Evolutionary conservation across 2,113 vertebrate species (phyloP).

Genomic region (Heteronetta atricapilla): DNA sequence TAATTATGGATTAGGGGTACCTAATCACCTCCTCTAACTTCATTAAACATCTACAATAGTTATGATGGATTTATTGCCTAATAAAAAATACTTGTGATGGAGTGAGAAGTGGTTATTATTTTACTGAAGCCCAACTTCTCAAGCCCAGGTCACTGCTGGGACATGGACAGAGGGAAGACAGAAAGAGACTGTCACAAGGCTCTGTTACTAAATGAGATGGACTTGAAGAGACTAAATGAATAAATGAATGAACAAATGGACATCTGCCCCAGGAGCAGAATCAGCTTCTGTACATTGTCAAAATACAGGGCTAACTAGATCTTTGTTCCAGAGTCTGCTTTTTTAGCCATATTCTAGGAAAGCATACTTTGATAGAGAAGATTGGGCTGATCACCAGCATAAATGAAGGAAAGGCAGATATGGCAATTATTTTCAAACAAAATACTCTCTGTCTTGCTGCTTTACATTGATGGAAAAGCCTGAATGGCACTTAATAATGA

Average conservation of each 20-base stretch:
- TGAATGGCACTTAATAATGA: background rate
- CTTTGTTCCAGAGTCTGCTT: background rate
- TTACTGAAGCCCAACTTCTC: background rate
- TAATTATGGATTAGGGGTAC: background rate
- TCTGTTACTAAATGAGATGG: background rate
- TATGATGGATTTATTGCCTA: background rate
- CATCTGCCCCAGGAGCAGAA: background rate
- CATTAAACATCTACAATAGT: background rate
- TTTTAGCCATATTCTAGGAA: background rate
- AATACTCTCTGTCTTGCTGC: background rate
- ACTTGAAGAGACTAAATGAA: background rate
- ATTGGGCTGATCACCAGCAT: background rate
- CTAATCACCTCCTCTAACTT: background rate
- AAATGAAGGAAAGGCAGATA: background rate
- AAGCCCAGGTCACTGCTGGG: background rate
- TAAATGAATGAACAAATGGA: background rate
- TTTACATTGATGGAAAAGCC: background rate
- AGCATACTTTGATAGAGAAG: background rate
- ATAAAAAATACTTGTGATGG: background rate
- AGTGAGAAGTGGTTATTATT: background rate
- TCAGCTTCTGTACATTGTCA: background rate
- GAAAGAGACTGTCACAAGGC: background rate
- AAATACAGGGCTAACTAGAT: background rate
- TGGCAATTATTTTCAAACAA: background rate
- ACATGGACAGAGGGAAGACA: background rate